These are phyloP conservation scores for Globodera rostochiensis DNA, from an alignment of 1,140 invertebrate genomes.

Conservation along the genomic window DNA sequence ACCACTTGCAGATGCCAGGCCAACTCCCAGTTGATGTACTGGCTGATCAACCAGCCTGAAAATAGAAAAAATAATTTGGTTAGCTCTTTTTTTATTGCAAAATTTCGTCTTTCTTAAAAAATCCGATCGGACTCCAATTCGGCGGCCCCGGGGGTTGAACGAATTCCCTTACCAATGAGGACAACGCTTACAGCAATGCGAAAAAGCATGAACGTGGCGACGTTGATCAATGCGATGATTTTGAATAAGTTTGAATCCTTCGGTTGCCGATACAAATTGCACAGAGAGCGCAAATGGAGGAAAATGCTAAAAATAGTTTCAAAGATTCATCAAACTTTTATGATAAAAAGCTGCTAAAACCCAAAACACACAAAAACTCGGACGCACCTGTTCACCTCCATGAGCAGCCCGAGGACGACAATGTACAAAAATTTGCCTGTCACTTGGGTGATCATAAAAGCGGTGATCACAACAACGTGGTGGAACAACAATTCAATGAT, in stretches of 20 bases:
- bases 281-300: constrained; percentile 56
- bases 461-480: constrained; percentile 60
- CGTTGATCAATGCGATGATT: constrained; percentile 60
- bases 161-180: constrained; percentile 4
- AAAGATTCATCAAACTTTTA: background rate
- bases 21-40: constrained; percentile 6
- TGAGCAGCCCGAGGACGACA: constrained; percentile 61
- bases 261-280: constrained; percentile 59
- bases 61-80: background rate
- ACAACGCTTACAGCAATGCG: constrained; percentile 54
- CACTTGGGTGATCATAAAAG: constrained; percentile 52
- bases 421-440: constrained; percentile 53
- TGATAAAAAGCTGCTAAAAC: background rate
- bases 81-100: no score
- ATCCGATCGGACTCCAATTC: no score
- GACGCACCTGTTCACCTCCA: constrained; percentile 64
- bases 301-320: constrained; percentile 41
- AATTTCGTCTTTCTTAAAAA: no score
- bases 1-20: constrained; percentile 19
- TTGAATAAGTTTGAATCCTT: constrained; percentile 60
- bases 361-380: background rate
- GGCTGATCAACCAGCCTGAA: constrained; percentile 17
- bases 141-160: no score
- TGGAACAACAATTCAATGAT: constrained; percentile 64
- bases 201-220: constrained; percentile 59